Base-by-base conservation (phyloP, 2,113 vertebrate genomes). In the Antechinus stuartii region DNA sequence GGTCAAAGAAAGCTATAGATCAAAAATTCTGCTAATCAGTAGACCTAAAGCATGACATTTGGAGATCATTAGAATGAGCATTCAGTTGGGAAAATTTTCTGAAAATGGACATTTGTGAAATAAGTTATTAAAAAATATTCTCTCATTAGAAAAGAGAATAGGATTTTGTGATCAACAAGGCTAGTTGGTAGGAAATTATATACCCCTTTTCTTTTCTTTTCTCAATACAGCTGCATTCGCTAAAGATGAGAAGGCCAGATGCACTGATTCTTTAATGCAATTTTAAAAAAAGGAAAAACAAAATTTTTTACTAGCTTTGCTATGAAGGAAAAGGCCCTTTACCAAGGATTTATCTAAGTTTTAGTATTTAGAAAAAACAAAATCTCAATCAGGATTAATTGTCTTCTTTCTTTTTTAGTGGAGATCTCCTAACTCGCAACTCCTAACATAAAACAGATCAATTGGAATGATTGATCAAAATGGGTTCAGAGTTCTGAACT, bases 401-500 rank as follows among this genome's bases (percentile, higher is more conserved):
- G 8, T 27, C 56, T 89, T 25, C 52, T 96, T 30, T 91, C 46
- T 96, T 84, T 30, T 94, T 94, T 53, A 92, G 9, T 2, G 47
- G 3, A 91, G 27, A 57, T 96, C 94, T 95, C 95, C 91, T 91
- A 93, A 50, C 1, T 0, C 89, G 94, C 90, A 50, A 94, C 91
- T 93, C 54, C 54, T 54, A 96, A 52, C 50, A 52, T 52, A 52
- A 9, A 52, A 52, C 9, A 52, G 50, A 26, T 96, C 95, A 96
- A 30, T 93, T 96, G 56, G 91, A 95, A 96, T 90, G 54, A 90
- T 46, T 95, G 95, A 94, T 96, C 93, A 91, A 96, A 93, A 91
- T 54, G 97, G 61, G 68, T 84, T 84, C 52, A n/a, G 95, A 94
- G 97, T 90, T 68, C 92, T 96, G 47, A 95, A 97, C 96, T 95